Base-by-base conservation (phyloP, 2,888 invertebrate species). In the Bembecia ichneumoniformis region DNA sequence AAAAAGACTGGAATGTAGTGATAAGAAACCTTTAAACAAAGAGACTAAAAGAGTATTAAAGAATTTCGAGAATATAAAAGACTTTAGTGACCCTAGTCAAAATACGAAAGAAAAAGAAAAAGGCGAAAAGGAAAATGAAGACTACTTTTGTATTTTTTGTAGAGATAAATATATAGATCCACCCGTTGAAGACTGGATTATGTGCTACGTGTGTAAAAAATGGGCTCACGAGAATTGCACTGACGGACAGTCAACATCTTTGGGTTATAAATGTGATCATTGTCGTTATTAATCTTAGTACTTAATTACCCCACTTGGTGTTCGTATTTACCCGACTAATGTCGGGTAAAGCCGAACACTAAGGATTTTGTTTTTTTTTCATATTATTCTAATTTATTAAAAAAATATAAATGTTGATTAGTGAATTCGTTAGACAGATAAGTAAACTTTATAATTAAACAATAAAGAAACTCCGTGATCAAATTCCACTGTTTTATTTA, bases 151-250 rank as follows among this genome's bases (percentile, higher is more conserved):
- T 46, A 46, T 53, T 49, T 51, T 43, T 51, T 55, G 53, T 52
- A 49, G 10, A 7, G 35, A 10, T 7, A 35, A 35, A 35, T 35
- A 35, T 35, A 10, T n/a, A 35, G 10, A 52, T 11, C 50, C 53
- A 15, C 51, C 52, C 34, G 48, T 36, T 50, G 55, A 57, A 53
- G 55, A 57, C 49, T 57, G 53, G 57, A 54, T 55, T 35, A 54
- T 51, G 54, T 57, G 57, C 47, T 49, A 45, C 16, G 40, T 45
- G 34, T 55, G 57, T 47, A 46, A 54, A 34, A 48, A 52, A 46
- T 57, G 55, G 57, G 53, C 53, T 46, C 55, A 55, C 40, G 55
- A 55, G 35, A 53, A 51, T 45, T 55, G 55, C 49, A 52, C 48
- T 36, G 50, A 46, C 35, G 55, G 52, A 49, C 17, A 47, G 45